Evolutionary conservation across 2,113 vertebrate genomes (phyloP).

Genomic region (Oreochromis niloticus): DNA sequence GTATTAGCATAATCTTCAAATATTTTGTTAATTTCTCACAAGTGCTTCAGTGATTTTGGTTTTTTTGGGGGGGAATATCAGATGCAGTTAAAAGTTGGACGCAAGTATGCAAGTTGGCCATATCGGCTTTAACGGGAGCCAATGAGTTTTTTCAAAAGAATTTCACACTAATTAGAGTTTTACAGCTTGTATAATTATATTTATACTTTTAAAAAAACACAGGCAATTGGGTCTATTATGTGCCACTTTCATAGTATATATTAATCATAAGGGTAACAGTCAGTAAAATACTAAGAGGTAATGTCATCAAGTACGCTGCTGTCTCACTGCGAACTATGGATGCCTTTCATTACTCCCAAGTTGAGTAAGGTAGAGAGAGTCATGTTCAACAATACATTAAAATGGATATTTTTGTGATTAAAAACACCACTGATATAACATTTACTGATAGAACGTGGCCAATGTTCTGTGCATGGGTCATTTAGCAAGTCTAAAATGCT

Average conservation of each 20-base stretch:
- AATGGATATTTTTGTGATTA: background rate
- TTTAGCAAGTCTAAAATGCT: background rate
- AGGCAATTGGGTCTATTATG: background rate
- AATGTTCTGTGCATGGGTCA: background rate
- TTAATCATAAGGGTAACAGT: background rate
- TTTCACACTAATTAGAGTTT: background rate
- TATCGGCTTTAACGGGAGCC: accelerated
- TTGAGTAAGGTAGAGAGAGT: background rate
- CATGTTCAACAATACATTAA: background rate
- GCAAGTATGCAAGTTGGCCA: accelerated
- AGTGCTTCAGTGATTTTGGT: accelerated
- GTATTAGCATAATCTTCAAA: background rate
- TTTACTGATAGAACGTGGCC: background rate
- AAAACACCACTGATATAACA: background rate
- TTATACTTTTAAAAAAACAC: background rate
- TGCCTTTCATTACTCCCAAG: background rate
- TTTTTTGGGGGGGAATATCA: accelerated
- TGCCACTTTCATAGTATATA: accelerated
- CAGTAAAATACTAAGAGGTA: background rate
- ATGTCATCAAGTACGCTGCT: background rate
- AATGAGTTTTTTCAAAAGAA: background rate
- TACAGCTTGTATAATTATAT: background rate
- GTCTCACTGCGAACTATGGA: background rate
- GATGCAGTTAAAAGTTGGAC: accelerated
- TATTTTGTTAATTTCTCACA: background rate